Evolutionary conservation across 2,113 vertebrate species (phyloP), one percentile per base, ranked within the genome.

Genomic region (Anoura caudifer): DNA sequence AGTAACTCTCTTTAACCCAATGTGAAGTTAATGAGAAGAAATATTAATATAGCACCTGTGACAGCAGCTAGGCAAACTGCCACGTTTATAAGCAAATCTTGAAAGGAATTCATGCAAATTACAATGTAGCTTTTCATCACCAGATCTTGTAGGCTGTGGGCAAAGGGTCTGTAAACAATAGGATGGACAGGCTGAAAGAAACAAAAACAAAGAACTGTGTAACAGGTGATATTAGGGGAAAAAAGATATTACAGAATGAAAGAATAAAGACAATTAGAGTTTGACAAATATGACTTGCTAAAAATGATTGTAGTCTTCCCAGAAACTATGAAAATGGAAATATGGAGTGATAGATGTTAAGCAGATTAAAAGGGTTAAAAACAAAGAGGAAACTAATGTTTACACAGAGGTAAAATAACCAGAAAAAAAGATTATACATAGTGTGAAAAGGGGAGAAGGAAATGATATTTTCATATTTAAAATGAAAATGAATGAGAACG

Each of bases 61-160:
- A 98, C 95, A 97, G 96, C 61, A 94, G 59, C 82, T 97, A 72
- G 82, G 87, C 31, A 95, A 91, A 94, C 70, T 97, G 94, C 97
- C 98, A 97, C 97, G 93, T 98, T 98, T 97, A 92, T 90, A 96
- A 96, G 95, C 0, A 85, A 89, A 63, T 84, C 52, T 94, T 96
- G 85, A 98, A 97, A 97, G 91, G 28, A 88, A 50, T 91, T 97
- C 96, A 97, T 84, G 89, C 77, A 98, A 97, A 98, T 95, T 88
- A 45, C 65, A 77, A 86, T 77, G 89, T 77, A 93, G 52, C 50
- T 94, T 98, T 95, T 97, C 87, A 4, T 86, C 90, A 93, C 26
- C 26, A 31, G 76, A 79, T 95, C 67, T 38, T 89, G 72, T 81
- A 77, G 65, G 83, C 89, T 85, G 38, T 93, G 70, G 83, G 26